phyloP scores from a whole-genome alignment of 2,888 invertebrate genomes.

The Campoplex nolae region DNA sequence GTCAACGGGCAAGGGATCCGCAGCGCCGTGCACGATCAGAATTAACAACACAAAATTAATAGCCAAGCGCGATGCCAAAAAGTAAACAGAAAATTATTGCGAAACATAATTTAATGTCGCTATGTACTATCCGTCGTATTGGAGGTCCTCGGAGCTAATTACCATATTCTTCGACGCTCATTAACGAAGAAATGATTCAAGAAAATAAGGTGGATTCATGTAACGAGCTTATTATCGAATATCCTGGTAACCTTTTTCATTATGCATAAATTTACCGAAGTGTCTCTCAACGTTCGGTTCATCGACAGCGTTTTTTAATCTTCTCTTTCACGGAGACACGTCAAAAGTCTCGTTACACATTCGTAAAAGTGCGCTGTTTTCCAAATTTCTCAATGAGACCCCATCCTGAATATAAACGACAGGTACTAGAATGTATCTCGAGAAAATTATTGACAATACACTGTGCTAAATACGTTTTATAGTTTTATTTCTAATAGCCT shows the following conservation, averaged over 20 bases:
- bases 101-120: background rate
- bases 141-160: background rate
- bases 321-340: background rate
- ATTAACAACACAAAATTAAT: background rate
- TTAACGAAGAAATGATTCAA: background rate
- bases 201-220: background rate
- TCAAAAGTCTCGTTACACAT: slow-evolving; percentile 6
- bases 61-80: background rate
- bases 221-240: background rate
- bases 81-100: background rate
- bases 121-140: background rate
- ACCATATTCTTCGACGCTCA: background rate
- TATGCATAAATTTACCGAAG: background rate
- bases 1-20: background rate
- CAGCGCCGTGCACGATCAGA: background rate
- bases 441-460: background rate
- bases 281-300: slow-evolving; percentile 1
- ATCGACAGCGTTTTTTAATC: background rate
- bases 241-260: background rate
- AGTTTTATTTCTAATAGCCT: slow-evolving; percentile 25
- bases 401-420: slow-evolving; percentile 1
- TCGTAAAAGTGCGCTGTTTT: background rate
- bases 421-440: slow-evolving; percentile 40
- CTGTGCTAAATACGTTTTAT: slow-evolving; percentile 23
- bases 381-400: background rate